Evolutionary conservation across 2,888 invertebrate species (phyloP), one percentile per base, ranked within the genome.

Genomic region (Brachypterus glaber): DNA sequence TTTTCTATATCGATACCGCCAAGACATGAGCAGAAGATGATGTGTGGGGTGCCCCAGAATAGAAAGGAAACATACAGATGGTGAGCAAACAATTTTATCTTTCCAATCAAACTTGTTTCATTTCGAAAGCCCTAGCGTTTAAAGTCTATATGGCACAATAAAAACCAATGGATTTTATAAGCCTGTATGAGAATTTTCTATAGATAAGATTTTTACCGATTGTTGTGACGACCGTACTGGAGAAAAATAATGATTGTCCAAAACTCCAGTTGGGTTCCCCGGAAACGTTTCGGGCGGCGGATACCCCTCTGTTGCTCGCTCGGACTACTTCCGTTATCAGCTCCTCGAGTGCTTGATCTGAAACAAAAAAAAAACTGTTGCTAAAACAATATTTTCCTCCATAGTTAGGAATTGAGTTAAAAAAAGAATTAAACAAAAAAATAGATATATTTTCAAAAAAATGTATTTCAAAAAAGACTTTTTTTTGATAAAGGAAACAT

Each of bases 261-360:
- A 90, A 89, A 61, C 83, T 85, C 91, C 90, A 91, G 65, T 88
- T 88, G 8, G 85, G 81, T 45, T 84, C 85, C 2, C 78, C 77
- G 33, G 82, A 79, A 17, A 77, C 77, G 66, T 90, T 89, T 40
- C 74, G 71, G 0, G 77, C 72, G 0, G 83, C 82, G 0, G 82
- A 81, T 29, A 88, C 84, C 0, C 88, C 88, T 32, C 81, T 72
- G 62, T 82, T 81, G 61, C 77, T 82, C 8, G 86, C 87, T 17
- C 71, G 69, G 13, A 86, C 75, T 45, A 88, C 76, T 54, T 79
- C 79, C 27, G 70, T 71, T 37, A 89, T 72, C 45, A 88, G 70
- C 4, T 72, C 66, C 59, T 88, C 87, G 49, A 89, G 64, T 44
- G 79, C 82, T 14, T 74, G 75, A 63, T 84, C 86, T 85, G 72